Evolutionary conservation across 2,113 vertebrate species (phyloP).

Genomic region (Natator depressus): DNA sequence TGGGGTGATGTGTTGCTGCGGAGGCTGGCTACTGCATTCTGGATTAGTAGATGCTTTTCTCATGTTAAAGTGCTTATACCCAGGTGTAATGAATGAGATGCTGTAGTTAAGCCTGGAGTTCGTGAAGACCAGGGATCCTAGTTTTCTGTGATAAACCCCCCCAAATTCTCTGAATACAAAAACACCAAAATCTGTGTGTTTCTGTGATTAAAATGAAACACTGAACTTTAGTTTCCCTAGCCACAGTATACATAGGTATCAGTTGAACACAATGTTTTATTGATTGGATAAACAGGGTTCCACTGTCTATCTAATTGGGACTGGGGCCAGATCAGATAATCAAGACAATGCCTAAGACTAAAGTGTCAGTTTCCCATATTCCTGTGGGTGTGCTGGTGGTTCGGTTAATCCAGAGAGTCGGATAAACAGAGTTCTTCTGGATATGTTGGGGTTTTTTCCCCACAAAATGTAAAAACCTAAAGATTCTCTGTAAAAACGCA

Average conservation of each 20-base stretch:
- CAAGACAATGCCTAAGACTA: background rate
- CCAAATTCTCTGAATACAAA: background rate
- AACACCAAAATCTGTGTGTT: background rate
- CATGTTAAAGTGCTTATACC: fast-evolving
- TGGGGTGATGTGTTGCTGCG: fast-evolving
- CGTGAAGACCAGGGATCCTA: background rate
- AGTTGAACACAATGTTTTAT: background rate
- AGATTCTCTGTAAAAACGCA: background rate
- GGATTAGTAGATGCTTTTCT: background rate
- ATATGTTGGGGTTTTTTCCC: background rate
- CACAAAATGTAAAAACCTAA: background rate
- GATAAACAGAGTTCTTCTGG: background rate
- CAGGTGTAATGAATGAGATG: background rate
- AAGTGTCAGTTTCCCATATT: background rate
- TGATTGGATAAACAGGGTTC: no score
- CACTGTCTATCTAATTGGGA: background rate
- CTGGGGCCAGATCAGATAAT: background rate
- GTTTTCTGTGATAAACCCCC: background rate
- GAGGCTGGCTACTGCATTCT: background rate
- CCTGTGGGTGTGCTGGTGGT: background rate
- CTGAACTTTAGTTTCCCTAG: background rate
- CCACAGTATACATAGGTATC: background rate
- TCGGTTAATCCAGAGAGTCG: background rate
- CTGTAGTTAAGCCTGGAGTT: background rate
- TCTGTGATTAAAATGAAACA: background rate